Conservation (phyloP, 2,888 invertebrate genomes). For the Acanthosepion lycidas region DNA sequence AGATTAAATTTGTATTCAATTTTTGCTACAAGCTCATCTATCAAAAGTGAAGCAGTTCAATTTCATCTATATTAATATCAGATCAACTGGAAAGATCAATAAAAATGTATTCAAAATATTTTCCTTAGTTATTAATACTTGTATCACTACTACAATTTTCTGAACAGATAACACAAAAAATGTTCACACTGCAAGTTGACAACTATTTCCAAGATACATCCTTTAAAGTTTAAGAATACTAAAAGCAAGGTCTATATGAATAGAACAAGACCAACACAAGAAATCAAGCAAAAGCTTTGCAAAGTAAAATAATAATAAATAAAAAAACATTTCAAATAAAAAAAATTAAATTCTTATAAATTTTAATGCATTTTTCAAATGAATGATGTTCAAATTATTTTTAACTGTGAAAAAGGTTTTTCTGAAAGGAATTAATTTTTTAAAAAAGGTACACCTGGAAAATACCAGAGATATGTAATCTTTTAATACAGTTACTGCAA, state of each 20-base stretch:
- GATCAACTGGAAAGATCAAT: background rate
- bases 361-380: too few species aligned
- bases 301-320: background rate
- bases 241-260: background rate
- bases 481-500: too few species aligned
- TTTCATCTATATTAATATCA: background rate
- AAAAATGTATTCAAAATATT: background rate
- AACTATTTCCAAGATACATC: background rate
- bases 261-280: background rate
- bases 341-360: too few species aligned
- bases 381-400: too few species aligned
- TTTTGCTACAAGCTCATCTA: background rate
- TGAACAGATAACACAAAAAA: background rate
- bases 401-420: too few species aligned
- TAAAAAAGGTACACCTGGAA: too few species aligned
- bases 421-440: too few species aligned
- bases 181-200: background rate
- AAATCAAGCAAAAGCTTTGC: slow-evolving; percentile 33
- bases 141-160: background rate
- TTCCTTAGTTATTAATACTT: background rate
- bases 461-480: too few species aligned
- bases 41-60: background rate
- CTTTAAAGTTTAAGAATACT: background rate
- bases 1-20: background rate
- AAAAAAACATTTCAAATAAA: too few species aligned